Evolutionary conservation across 2,888 invertebrate species (phyloP).

Genomic region (Vandiemenella viatica): DNA sequence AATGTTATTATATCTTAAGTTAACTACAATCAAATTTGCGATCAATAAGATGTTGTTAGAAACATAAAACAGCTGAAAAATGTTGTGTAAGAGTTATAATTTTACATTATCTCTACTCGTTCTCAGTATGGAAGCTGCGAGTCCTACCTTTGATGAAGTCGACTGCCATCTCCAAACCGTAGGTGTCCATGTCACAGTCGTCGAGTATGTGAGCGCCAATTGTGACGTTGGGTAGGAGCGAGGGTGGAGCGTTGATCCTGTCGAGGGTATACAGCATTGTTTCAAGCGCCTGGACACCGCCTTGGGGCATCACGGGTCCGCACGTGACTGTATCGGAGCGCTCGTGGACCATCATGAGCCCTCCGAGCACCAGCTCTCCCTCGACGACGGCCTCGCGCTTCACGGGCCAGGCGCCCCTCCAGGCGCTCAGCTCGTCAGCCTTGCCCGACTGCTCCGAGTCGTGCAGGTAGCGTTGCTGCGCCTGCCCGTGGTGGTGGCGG

Average conservation of each 20-base stretch:
- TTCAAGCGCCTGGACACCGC: conserved; percentile 75
- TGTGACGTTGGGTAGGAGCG: conserved; percentile 57
- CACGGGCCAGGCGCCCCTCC: conserved; percentile 48
- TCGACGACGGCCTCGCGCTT: conserved; percentile 76
- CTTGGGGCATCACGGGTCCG: conserved; percentile 89
- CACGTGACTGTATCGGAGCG: conserved; percentile 75
- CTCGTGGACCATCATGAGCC: conserved; percentile 91
- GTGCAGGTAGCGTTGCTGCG: neutral
- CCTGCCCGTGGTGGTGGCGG: neutral
- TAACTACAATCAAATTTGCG: too few species aligned
- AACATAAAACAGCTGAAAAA: too few species aligned
- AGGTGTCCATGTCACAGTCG: conserved; percentile 91
- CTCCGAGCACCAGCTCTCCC: conserved; percentile 77
- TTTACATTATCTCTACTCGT: too few species aligned
- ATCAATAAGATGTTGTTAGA: too few species aligned
- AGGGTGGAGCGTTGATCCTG: conserved; percentile 48
- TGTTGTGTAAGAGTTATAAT: too few species aligned
- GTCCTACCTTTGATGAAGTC: conserved; percentile 87
- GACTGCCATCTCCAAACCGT: conserved; percentile 87
- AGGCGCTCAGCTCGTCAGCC: neutral
- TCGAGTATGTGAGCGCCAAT: conserved; percentile 81
- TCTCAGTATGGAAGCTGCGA: too few species aligned
- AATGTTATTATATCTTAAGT: too few species aligned
- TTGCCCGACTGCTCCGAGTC: neutral
- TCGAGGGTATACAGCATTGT: conserved; percentile 86